Evolutionary conservation across 2,797 vertebrate genomes (phyloP), one percentile per base, ranked within the genome.

Genomic region (Sarcoramphus papa): DNA sequence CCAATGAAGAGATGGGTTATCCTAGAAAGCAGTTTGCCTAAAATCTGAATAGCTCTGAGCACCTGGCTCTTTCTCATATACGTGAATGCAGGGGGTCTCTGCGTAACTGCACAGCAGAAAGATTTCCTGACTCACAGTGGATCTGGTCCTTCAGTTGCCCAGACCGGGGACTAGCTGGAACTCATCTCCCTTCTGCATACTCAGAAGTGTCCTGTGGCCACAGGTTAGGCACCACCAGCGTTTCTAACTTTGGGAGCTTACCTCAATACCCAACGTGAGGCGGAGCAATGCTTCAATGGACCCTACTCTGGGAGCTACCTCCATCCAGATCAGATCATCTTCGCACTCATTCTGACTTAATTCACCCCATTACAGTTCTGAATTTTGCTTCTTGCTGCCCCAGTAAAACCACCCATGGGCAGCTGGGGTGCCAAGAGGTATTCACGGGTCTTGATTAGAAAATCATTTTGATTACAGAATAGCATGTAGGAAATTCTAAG

Each of bases 81-180:
- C 0, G 0, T 79, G 67, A 92, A 69, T 0, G 0, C 11, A 53
- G 10, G 5, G 17, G 6, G 1, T 85, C n/a, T 83, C 53, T 35
- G 40, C 2, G 3, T 48, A 68, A 45, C 11, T 62, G 14, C 17
- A 30, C 53, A 83, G 35, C 31, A 74, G 51, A 67, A 70, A 69
- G 10, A 1, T 77, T 80, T 83, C 45, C 72, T 77, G 48, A 41
- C 18, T 63, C 35, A 9, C 2, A 2, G 19, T 41, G 48, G 7
- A 11, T 41, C 63, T 77, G 28, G 22, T 51, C 31, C 43, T 87
- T 51, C 56, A 65, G 12, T 63, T 86, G 37, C 54, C 40, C 56
- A 47, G 47, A 25, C 9, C 1, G 5, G 16, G 15, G 20, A 40
- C 28, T 50, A 37, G 5, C 45, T 81, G 84, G 20, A 72, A 19